Evolutionary conservation across 2,113 vertebrate genomes (phyloP), one percentile per base, ranked within the genome.

Genomic region (Cromileptes altivelis): DNA sequence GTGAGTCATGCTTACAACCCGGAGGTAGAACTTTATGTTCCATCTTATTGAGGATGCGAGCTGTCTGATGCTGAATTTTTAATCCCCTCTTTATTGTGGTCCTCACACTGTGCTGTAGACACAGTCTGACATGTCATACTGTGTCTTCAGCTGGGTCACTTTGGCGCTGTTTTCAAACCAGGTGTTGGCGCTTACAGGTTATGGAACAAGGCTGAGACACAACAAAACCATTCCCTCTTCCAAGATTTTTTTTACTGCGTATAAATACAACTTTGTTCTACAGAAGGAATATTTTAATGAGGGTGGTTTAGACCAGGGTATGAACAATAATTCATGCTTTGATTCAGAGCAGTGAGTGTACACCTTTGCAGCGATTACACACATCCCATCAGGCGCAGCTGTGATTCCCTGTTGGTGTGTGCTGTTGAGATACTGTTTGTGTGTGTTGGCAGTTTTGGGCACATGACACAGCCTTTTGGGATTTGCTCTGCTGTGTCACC

Each of bases 11-110:
- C 65, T 82, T 40, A 62, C 72, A 83, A 75, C 53, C 79, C 33
- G 65, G 72, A 91, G 74, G 70, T 23, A 81, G 92, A 90, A 91
- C 88, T 91, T 89, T 62, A 78, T 90, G 91, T 93, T 91, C 89
- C 87, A 75, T 81, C 63, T 21, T 65, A 74, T 84, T 7, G 56
- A 90, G 86, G 85, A 89, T 80, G 73, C 84, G 65, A 70, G 78
- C 85, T 76, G 86, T 74, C 45, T 78, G 82, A 88, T 81, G 75
- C n/a, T 92, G 68, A 88, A 90, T 91, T 81, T 88, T 88, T 89
- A 82, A 91, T 89, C 77, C 3, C 5, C n/a, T 72, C 79, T 81
- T 81, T 81, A 80, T 78, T 78, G 78, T 86, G 15, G 63, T 75
- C 68, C 72, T 84, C 49, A 42, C n/a, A 58, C 68, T 73, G 72